Evolutionary conservation across 1,140 invertebrate genomes (phyloP), one percentile per base, ranked within the genome.

Genomic region (Pseudoatta argentina): DNA sequence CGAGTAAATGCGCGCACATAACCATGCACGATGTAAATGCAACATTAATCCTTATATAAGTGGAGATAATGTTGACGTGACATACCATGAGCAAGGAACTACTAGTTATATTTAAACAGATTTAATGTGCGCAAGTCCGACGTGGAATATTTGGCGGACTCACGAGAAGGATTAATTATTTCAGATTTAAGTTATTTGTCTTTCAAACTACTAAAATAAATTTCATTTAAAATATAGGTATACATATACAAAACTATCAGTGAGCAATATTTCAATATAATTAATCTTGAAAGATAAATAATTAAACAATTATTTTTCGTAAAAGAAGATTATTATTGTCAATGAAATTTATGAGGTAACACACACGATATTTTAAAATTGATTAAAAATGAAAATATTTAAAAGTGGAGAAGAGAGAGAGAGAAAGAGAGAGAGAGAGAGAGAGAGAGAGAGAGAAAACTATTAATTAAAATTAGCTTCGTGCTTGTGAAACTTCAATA

Each of bases 41-140:
- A 34, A 61, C 57, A 34, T 79, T 85, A 87, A 81, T 81, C 79
- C 59, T 78, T 76, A 44, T n/a, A 61, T 30, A 79, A 88, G 63
- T 66, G 21, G 0, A 30, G 24, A 27, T 71, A 86, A 64, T 55
- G 83, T 66, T 53, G 34, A 27, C 27, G 63, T n/a, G 71, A 24
- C 63, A 27, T 78, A 57, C 61, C 16, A 39, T 12, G 51, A 73
- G 16, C 72, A 75, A 79, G 67, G 48, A 73, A 69, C 39, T 83
- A 73, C 79, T 71, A 44, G 34, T 59, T 59, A 61, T 73, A 14
- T 61, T 51, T 61, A 61, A 83, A 72, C 55, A 63, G 39, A 75
- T 83, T 83, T 75, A 61, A 73, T 24, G 39, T 27, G n/a, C 8
- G 55, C 79, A 30, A 59, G 61, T 61, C 18, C 27, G 3, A 83